These are phyloP conservation scores for Variabilichromis moorii DNA, from an alignment of 2,113 vertebrate species.

Conservation along the genomic window DNA sequence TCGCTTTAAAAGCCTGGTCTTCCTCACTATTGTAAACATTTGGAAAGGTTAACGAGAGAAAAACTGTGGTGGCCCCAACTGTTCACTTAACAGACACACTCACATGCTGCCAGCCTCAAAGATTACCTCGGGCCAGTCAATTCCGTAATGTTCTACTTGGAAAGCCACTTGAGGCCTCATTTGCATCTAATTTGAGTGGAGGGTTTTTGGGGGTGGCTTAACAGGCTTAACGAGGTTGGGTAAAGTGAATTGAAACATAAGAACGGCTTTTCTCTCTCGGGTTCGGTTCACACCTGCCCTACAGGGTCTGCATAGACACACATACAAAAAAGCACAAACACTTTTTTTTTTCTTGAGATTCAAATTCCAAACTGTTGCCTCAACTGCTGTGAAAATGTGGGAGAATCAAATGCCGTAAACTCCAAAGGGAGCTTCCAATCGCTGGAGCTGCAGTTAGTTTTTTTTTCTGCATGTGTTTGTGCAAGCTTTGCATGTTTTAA, in stretches of 20 bases:
- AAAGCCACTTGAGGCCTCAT: conserved; percentile 67
- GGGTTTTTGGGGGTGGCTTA: conserved; percentile 42
- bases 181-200: conserved; percentile 70
- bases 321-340: conserved; percentile 4
- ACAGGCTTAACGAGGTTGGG: conserved; percentile 46
- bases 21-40: conserved; percentile 30
- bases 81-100: background rate
- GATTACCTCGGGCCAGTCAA: conserved; percentile 57
- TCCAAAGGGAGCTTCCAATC: background rate
- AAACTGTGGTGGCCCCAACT: conserved; percentile 39
- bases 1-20: background rate
- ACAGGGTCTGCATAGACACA: background rate
- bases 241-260: conserved; percentile 47
- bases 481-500: background rate
- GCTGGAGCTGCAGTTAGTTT: background rate
- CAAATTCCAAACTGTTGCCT: conserved; percentile 32
- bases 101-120: conserved; percentile 4
- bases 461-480: background rate
- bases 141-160: conserved; percentile 58
- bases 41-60: conserved; percentile 57
- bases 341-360: background rate
- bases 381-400: conserved; percentile 12
- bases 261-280: conserved; percentile 45
- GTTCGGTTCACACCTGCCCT: conserved; percentile 62
- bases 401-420: background rate